phyloP scores from a whole-genome alignment of 2,113 vertebrate species.

The Vimba vimba region DNA sequence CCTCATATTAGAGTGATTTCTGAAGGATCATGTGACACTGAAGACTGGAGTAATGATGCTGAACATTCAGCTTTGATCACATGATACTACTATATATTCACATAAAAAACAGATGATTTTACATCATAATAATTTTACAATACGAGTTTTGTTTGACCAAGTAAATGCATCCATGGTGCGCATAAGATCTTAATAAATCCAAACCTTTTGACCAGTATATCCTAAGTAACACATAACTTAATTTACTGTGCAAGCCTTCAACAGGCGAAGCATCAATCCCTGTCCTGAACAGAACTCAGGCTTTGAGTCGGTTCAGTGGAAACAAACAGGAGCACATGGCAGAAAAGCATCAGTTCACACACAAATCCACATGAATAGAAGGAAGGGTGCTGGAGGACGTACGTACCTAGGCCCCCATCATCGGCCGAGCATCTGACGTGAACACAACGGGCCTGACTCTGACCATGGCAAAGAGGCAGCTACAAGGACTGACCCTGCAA shows the following conservation, averaged over 20 bases:
- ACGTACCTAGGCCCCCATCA: slow-evolving; percentile 90
- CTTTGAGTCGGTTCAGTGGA: slow-evolving; percentile 41
- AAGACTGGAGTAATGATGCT: no score
- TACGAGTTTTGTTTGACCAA: no score
- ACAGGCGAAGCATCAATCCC: slow-evolving; percentile 31
- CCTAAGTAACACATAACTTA: neutral
- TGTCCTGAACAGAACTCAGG: slow-evolving; percentile 45
- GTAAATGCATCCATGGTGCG: no score
- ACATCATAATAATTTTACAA: no score
- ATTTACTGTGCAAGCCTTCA: slow-evolving; percentile 12
- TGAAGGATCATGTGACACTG: no score
- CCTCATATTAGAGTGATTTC: no score
- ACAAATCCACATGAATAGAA: slow-evolving; percentile 58
- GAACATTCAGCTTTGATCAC: no score
- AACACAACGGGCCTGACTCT: slow-evolving; percentile 92
- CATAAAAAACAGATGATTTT: no score
- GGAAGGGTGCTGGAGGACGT: slow-evolving; percentile 69
- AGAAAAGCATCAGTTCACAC: slow-evolving; percentile 52
- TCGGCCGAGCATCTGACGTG: slow-evolving; percentile 86
- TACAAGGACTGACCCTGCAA: slow-evolving; percentile 97
- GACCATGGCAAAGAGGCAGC: slow-evolving; percentile 93
- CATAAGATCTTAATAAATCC: neutral
- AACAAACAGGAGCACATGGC: slow-evolving; percentile 45
- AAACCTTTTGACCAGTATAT: neutral
- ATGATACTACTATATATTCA: no score